phyloP scores from a whole-genome alignment of 23 tunicate genomes.

The Trididemnum nubilum region DNA sequence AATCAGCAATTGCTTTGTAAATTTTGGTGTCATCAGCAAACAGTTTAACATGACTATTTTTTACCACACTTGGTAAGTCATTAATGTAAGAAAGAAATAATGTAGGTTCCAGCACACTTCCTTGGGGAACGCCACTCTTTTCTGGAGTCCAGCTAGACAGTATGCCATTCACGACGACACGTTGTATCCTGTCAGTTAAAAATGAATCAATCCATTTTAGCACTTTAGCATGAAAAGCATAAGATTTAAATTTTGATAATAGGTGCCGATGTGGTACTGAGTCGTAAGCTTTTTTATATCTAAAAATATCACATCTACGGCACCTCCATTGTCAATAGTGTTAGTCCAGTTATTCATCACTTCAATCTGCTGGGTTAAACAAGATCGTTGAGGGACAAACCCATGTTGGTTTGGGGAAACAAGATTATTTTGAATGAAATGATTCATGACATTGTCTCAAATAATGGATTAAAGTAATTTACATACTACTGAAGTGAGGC shows the following conservation, averaged over 20 bases:
- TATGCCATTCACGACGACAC: background rate
- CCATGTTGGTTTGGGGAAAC: background rate
- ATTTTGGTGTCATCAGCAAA: conserved; percentile 30
- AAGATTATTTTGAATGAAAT: background rate
- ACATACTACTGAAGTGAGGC: conserved; percentile 7
- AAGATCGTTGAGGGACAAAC: background rate
- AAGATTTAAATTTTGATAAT: background rate
- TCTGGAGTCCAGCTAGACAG: background rate
- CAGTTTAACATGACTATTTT: background rate
- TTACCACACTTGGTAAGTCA: background rate
- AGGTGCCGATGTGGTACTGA: background rate
- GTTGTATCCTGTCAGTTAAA: background rate
- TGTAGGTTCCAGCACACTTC: background rate
- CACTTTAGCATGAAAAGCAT: background rate
- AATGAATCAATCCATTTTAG: background rate
- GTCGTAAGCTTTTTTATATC: conserved; percentile 14
- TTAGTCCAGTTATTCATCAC: background rate
- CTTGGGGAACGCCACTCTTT: conserved; percentile 10
- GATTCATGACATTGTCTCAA: background rate
- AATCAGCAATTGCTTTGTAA: background rate
- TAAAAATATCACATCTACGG: background rate
- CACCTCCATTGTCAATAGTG: background rate
- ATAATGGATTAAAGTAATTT: background rate
- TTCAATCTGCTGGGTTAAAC: background rate
- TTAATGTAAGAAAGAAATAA: conserved; percentile 13